A percentile compares a stretch with the other conserved stretches of the same genome.
These are phyloP conservation scores for Dinocampus coccinellae DNA, from an alignment of 2,888 invertebrate species.

Conservation along the genomic window DNA sequence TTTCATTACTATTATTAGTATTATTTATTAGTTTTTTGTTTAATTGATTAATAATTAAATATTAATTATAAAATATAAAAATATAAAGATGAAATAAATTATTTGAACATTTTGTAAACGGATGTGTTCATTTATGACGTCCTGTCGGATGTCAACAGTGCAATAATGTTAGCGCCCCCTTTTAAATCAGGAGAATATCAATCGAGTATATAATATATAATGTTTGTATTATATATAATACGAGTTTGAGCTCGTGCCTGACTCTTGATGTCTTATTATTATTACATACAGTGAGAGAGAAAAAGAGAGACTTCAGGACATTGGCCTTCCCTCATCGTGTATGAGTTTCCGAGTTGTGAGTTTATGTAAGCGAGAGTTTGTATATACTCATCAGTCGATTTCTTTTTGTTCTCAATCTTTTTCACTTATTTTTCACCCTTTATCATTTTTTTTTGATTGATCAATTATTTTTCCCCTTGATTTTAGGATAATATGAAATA, in stretches of 20 bases:
- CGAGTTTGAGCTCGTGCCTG: background rate
- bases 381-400: background rate
- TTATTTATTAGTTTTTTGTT: no score
- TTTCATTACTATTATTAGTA: no score
- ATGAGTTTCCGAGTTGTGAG: conserved; percentile 43
- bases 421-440: background rate
- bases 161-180: conserved; percentile 30
- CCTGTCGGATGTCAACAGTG: conserved; percentile 36
- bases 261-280: conserved; percentile 23
- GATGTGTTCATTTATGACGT: conserved; percentile 36
- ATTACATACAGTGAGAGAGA: conserved; percentile 23
- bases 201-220: conserved; percentile 35
- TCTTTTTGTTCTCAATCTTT: background rate
- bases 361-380: conserved; percentile 54
- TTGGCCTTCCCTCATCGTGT: conserved; percentile 58
- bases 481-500: no score
- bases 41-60: no score
- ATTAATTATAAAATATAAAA: no score
- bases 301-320: no score
- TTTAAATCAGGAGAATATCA: conserved; percentile 42
- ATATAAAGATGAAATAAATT: no score
- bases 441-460: background rate
- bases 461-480: background rate
- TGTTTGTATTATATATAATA: conserved; percentile 25
- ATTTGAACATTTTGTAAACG: conserved; percentile 37